Evolutionary conservation across 2,113 vertebrate genomes (phyloP).

Genomic region (Typhlomys cinereus): DNA sequence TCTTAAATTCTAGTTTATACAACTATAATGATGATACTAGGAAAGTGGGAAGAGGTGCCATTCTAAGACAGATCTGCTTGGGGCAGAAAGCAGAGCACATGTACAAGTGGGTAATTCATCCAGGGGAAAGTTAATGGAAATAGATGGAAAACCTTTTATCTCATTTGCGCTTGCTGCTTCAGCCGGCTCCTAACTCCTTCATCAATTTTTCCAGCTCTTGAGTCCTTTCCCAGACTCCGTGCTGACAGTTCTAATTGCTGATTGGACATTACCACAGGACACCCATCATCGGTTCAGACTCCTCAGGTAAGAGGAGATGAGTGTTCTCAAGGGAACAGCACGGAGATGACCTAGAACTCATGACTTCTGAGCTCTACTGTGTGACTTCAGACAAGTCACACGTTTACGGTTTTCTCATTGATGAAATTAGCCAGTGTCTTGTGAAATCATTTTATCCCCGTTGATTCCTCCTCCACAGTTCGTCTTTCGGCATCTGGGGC

Average conservation of each 20-base stretch:
- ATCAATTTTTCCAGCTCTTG: conserved; percentile 55
- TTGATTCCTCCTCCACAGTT: neutral
- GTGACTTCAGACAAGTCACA: neutral
- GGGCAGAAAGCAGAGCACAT: conserved; percentile 42
- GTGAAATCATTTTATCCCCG: neutral
- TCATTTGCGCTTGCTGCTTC: conserved; percentile 44
- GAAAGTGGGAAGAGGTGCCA: neutral
- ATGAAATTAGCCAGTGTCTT: neutral
- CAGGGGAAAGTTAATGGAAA: conserved; percentile 66
- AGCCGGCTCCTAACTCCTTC: conserved; percentile 27
- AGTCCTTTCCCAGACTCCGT: neutral
- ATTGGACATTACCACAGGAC: neutral
- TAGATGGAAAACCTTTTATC: conserved; percentile 68
- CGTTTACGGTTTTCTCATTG: neutral
- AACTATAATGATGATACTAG: neutral
- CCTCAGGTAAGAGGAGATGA: neutral
- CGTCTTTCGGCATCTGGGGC: neutral
- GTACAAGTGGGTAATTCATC: conserved; percentile 46
- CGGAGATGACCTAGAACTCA: neutral
- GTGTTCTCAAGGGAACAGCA: neutral
- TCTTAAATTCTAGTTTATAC: conserved; percentile 3
- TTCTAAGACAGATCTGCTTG: conserved; percentile 57
- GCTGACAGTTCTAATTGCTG: conserved; percentile 50
- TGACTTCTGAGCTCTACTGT: neutral
- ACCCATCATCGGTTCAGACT: conserved; percentile 14